Base-by-base conservation (phyloP, 2,797 vertebrate species). In the Loriculus beryllinus region DNA sequence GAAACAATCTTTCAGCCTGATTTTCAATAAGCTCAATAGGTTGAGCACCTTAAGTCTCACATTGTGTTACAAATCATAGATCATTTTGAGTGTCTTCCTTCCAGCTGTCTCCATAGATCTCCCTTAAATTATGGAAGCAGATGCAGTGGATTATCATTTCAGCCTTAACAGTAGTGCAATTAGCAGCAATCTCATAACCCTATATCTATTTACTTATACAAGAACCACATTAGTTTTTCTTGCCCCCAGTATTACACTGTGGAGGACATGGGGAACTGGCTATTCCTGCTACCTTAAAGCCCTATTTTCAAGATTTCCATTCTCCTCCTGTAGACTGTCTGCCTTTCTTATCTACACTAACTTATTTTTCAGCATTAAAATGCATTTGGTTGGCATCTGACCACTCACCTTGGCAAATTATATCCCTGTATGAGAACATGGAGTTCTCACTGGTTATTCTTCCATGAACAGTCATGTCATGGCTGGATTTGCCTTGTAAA, bases 171-270 rank as follows among this genome's bases (percentile, higher is more conserved):
- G 69, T 35, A 14, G 7, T 62, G 65, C 23, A 88, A 81, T 62
- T 57, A 72, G 62, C 78, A 59, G 88, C 88, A 93, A 90, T 20
- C 42, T 92, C 67, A 92, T 76, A 83, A 93, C 70, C 21, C 21
- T 43, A 7, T 90, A 90, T 86, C 72, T 82, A 35, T 71, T 93
- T 65, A 51, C 62, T 65, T 88, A 17, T 25, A 81, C 42, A 82
- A 69, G n/a, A 29, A 90, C 52, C 42, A 31, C 29, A 51, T 88
- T 54, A 82, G 14, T 8, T 82, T 29, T 71, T 72, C 67, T 59
- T 84, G 49, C 77, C 23, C 57, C 23, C 48, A 83, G 42, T 52
- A 49, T 57, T 83, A 49, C 33, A 17, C 26, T 42, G 40, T 65
- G 20, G 45, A 90, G 33, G 37, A 78, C 33, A 39, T 0, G 0